Percentiles rank a stretch among this genome's conserved stretches.
phyloP scores from a whole-genome alignment of 2,797 vertebrate species.

The Cygnus olor region DNA sequence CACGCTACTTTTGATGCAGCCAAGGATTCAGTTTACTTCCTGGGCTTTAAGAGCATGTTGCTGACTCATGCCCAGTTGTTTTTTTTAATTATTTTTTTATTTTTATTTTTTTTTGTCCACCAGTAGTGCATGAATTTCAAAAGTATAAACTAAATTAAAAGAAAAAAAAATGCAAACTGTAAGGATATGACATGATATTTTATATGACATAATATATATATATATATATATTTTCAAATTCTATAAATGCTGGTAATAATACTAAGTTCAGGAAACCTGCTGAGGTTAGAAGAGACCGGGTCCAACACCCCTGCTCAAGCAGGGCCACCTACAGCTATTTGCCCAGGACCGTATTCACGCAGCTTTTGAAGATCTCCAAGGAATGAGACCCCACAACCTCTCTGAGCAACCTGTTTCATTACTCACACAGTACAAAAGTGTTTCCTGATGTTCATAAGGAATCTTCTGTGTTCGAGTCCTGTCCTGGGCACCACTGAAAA shows the following conservation, averaged over 20 bases:
- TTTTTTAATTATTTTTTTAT: too few relatives aligned
- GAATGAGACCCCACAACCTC: background rate
- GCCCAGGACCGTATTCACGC: background rate
- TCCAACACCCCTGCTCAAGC: background rate
- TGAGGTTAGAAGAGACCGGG: too few relatives aligned
- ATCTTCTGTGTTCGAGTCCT: background rate
- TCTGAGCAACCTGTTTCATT: too few relatives aligned
- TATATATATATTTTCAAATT: background rate
- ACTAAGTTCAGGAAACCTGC: fast-evolving
- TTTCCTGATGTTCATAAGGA: background rate
- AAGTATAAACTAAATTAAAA: background rate
- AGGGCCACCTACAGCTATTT: background rate
- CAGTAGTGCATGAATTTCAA: too few relatives aligned
- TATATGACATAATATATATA: fast-evolving
- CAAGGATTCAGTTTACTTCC: too few relatives aligned
- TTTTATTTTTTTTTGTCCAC: too few relatives aligned
- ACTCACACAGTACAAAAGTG: background rate
- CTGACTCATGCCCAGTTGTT: too few relatives aligned
- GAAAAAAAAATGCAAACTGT: background rate
- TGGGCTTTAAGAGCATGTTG: too few relatives aligned
- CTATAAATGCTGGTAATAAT: background rate
- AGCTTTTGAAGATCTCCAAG: background rate
- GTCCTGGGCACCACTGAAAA: background rate
- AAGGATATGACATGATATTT: background rate
- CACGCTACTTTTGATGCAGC: too few relatives aligned